These are phyloP conservation scores for Clarias magur DNA, from an alignment of 2,113 vertebrate species.

Conservation along the genomic window DNA sequence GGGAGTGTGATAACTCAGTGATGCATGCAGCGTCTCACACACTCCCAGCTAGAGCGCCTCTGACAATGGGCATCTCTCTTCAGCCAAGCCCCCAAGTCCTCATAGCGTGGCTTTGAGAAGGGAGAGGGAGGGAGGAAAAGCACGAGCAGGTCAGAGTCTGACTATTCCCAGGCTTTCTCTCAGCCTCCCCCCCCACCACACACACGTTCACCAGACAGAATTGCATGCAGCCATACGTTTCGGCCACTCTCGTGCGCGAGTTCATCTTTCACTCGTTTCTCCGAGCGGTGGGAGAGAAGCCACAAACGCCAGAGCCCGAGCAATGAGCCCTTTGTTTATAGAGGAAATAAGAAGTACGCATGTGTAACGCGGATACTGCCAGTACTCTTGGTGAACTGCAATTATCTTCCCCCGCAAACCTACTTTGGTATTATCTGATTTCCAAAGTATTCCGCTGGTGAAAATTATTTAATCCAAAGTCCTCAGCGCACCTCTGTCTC, in stretches of 20 bases:
- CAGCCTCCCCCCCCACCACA: constrained; percentile 4
- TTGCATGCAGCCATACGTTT: constrained; percentile 32
- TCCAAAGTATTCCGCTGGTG: constrained; percentile 58
- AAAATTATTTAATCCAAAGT: constrained; percentile 60
- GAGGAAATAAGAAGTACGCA: constrained; percentile 64
- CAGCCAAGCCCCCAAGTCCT: constrained; percentile 37
- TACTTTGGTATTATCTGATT: constrained; percentile 60
- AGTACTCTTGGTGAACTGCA: constrained; percentile 64
- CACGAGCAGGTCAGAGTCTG: constrained; percentile 40
- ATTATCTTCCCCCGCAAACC: constrained; percentile 61
- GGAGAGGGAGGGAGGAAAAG: constrained; percentile 13
- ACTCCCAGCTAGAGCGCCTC: constrained; percentile 39
- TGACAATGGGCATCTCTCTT: constrained; percentile 55
- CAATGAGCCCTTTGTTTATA: constrained; percentile 69
- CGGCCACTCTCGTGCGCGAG: constrained; percentile 45
- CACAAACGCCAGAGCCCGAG: constrained; percentile 62
- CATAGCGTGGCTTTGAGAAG: constrained; percentile 31
- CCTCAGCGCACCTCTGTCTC: constrained; percentile 30
- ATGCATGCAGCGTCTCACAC: constrained; percentile 46
- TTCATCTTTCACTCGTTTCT: constrained; percentile 65
- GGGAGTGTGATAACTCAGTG: constrained; percentile 48
- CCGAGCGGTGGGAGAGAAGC: constrained; percentile 59
- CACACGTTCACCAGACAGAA: constrained; percentile 22
- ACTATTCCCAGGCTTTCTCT: constrained; percentile 51
- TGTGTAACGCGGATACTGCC: constrained; percentile 62